A percentile compares a stretch with the other conserved stretches of the same genome.
phyloP scores from a whole-genome alignment of 2,888 invertebrate genomes.

The Myopa testacea region DNA sequence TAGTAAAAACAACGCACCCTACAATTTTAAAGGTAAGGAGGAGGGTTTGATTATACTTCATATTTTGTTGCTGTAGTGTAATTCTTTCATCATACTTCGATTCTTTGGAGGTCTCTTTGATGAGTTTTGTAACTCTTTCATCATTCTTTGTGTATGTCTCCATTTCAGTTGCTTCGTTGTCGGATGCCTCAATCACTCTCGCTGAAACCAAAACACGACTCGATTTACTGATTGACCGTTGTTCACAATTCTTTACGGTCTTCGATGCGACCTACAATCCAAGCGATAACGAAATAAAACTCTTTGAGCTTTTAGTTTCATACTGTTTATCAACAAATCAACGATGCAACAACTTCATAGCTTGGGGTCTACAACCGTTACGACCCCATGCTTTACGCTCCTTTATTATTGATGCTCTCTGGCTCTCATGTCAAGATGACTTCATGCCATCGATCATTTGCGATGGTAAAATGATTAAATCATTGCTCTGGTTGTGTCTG shows the following conservation, averaged over 20 bases:
- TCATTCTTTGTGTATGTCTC: neutral
- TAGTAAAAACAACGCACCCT: conserved; percentile 49
- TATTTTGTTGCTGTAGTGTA: neutral
- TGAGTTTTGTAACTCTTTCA: neutral
- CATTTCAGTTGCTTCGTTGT: conserved; percentile 49
- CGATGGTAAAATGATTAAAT: conserved; percentile 67
- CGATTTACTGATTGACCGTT: conserved; percentile 65
- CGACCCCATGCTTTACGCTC: conserved; percentile 61
- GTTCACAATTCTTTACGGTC: conserved; percentile 65
- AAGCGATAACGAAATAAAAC: conserved; percentile 59
- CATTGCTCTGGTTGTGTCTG: conserved; percentile 62
- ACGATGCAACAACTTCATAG: conserved; percentile 65
- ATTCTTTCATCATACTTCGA: neutral
- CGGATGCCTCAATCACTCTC: conserved; percentile 56
- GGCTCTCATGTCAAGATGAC: conserved; percentile 58
- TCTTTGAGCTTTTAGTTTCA: conserved; percentile 63
- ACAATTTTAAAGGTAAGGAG: conserved; percentile 53
- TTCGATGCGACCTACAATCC: conserved; percentile 58
- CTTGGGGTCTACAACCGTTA: conserved; percentile 66
- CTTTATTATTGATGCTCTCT: conserved; percentile 63
- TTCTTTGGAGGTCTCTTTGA: neutral
- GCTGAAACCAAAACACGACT: conserved; percentile 64
- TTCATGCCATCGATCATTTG: conserved; percentile 60
- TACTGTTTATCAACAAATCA: conserved; percentile 63
- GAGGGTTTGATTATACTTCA: neutral